Conservation (phyloP, 2,888 invertebrate species). For the Pammene fasciana region DNA sequence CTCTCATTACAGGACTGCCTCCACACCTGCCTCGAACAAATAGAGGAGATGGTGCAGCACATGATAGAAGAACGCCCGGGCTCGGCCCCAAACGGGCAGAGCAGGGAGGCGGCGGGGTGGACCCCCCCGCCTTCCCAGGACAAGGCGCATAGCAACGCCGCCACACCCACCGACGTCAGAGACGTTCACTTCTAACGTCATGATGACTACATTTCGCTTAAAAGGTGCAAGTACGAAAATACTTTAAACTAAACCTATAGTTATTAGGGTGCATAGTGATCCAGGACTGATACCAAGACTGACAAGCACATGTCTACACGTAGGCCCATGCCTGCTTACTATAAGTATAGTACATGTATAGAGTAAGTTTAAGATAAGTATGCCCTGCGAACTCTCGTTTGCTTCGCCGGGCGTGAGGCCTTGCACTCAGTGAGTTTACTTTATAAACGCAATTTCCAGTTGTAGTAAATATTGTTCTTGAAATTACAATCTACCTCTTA, state of each 20-base stretch:
- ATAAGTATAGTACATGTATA: conserved; percentile 67
- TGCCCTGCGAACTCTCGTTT: conserved; percentile 68
- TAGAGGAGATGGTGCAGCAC: conserved; percentile 89
- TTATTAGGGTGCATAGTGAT: conserved; percentile 72
- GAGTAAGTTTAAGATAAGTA: conserved; percentile 61
- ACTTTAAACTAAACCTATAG: conserved; percentile 74
- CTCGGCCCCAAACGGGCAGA: conserved; percentile 74
- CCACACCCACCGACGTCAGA: conserved; percentile 93
- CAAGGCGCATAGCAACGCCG: conserved; percentile 88
- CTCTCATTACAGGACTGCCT: conserved; percentile 88
- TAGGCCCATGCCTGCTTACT: conserved; percentile 63
- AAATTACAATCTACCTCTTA: conserved; percentile 83
- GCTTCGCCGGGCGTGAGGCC: conserved; percentile 64
- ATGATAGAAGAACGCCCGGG: conserved; percentile 74
- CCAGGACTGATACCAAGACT: conserved; percentile 81
- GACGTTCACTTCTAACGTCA: conserved; percentile 89
- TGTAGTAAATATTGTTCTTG: conserved; percentile 70
- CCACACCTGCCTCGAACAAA: conserved; percentile 89
- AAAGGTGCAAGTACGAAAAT: conserved; percentile 76
- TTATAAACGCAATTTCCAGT: conserved; percentile 61
- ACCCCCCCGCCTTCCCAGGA: conserved; percentile 77
- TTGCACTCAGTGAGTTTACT: conserved; percentile 61
- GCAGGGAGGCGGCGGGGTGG: conserved; percentile 73
- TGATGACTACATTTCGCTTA: conserved; percentile 30
- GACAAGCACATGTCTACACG: conserved; percentile 76